Evolutionary conservation across 2,797 vertebrate genomes (phyloP), one percentile per base, ranked within the genome.

Genomic region (Chaetophractus vellerosus): DNA sequence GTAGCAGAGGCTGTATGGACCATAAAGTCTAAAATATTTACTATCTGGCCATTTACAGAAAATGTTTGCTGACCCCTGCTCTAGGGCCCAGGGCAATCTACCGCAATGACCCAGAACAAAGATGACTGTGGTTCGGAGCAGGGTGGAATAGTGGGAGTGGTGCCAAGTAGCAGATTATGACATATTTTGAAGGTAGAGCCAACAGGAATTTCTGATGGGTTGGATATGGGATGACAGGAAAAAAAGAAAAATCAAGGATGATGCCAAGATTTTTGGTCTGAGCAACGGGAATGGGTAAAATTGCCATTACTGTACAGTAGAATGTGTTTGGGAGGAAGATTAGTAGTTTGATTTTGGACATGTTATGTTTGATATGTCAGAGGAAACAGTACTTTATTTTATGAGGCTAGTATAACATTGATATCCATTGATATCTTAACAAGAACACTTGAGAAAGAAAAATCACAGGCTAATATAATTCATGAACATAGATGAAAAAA

Each of bases 401-500:
- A 45, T 57, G 41, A 84, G 24, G 81, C 38, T 57, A 74, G 9
- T 19, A 12, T 8, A 38, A 80, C 24, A 69, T 0, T 61, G 71
- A 36, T 28, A 71, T 9, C 28, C 63, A 87, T n/a, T n/a, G n/a
- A n/a, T n/a, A 89, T 93, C 64, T 21, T 36, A 90, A 48, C 31
- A 86, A 80, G 36, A 93, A 78, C 12, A 36, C 23, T n/a, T 23
- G 57, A 78, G 31, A 81, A 96, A 72, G n/a, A 28, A 26, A 63
- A 90, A 66, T 16, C 66, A 64, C 1, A 78, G 50, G 36, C 33
- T 45, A 83, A 82, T 16, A 45, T 80, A 64, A 88, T 38, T 41
- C 33, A 78, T 16, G 45, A 69, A 78, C 24, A 88, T 12, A 38
- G 64, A 55, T 71, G 61, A 80, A 18, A 50, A 63, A 71, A 69